A percentile compares a stretch with the other conserved stretches of the same genome.
These are phyloP conservation scores for Pseudorhiza aurosa DNA, from an alignment of 30 jellyfish, hydroid and myxozoan genomes.

Conservation along the genomic window DNA sequence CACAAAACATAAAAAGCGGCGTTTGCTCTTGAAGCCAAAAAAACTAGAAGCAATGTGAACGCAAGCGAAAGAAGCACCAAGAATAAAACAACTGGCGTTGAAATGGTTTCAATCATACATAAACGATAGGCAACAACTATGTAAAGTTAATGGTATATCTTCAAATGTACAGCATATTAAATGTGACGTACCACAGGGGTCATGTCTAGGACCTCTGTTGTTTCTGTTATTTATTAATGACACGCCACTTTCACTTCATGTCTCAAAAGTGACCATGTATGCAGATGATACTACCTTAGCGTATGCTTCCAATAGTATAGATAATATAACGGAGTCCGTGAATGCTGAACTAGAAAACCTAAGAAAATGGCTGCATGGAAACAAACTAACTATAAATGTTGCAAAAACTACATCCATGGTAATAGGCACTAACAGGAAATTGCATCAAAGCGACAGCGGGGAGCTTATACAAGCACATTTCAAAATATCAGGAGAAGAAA, in stretches of 20 bases:
- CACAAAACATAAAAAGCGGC: no score
- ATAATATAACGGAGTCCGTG: neutral
- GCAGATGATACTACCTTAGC: neutral
- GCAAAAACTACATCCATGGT: neutral
- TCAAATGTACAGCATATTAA: no score
- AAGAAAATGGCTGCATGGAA: constrained; percentile 6
- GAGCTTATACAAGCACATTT: neutral
- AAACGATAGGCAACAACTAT: no score
- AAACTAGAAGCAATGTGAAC: no score
- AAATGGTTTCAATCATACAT: no score
- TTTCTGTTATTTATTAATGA: neutral
- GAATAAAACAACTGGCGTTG: no score
- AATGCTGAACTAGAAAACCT: neutral
- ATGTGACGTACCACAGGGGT: neutral
- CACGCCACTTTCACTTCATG: neutral
- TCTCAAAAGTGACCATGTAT: neutral
- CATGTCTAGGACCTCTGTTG: neutral
- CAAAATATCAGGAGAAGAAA: neutral
- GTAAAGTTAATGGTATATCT: no score
- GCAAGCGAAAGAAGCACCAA: no score
- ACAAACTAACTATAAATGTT: neutral
- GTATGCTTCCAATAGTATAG: no score
- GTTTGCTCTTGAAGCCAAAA: no score
- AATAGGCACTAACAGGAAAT: neutral
- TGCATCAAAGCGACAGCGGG: neutral